Base-by-base conservation (phyloP, 2,797 vertebrate species). In the Megaceryle alcyon region DNA sequence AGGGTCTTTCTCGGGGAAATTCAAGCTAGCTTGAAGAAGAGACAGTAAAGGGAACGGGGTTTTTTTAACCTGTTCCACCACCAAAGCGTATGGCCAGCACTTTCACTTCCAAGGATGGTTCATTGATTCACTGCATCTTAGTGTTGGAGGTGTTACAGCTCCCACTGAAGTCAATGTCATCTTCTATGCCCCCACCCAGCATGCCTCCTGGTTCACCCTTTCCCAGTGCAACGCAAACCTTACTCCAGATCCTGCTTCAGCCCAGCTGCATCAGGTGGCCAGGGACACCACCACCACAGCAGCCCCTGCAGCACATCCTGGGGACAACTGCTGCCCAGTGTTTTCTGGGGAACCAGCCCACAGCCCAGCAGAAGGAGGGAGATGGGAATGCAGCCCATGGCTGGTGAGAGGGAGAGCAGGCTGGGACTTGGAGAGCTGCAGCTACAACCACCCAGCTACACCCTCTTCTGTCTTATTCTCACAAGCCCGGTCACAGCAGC, bases 11-110 rank as follows among this genome's bases (percentile, higher is more conserved):
- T 64, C 80, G 25, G 46, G 41, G 66, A 96, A 88, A 63, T 35
- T 95, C 76, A 91, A 91, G 65, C 39, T 48, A 41, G 33, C 49
- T 78, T 78, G 49, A 86, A 87, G 56, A 80, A 31, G 68, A 48
- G 44, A 60, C 25, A 46, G 41, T 11, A 41, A 73, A 71, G 35
- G 43, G 9, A 92, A 71, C 31, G 53, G 1, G 6, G 6, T 41
- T 82, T 20, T 39, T 82, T 57, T 73, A 86, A 82, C 60, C 10
- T 78, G 70, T 90, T 77, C 9, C 39, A 54, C 23, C 66, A 75
- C 78, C n/a, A 43, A 85, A 80, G 51, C 7, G 12, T 3, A 35
- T 1, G 0, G 51, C 23, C 29, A 77, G 37, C 49, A 51, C 60
- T 89, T 85, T 57, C 51, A 59, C 64, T 91, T 84, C 59, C 41